A percentile compares a stretch with the other conserved stretches of the same genome.
phyloP scores from a whole-genome alignment of 2,797 vertebrate species.

The Phataginus tetradactyla region DNA sequence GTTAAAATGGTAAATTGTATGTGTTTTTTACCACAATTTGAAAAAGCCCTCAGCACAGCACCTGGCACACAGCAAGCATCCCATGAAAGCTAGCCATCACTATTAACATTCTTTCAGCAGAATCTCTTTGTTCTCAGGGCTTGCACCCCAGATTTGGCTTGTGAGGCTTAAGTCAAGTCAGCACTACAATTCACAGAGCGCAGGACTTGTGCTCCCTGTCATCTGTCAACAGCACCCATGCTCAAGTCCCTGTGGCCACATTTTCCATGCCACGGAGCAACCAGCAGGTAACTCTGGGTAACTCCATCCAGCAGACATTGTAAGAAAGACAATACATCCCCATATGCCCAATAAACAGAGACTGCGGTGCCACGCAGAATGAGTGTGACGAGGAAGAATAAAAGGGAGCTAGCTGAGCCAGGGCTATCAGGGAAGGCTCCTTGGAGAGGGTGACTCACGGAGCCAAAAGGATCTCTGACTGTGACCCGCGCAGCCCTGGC shows the following conservation, averaged over 20 bases:
- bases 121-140: not conserved
- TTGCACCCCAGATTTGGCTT: not conserved
- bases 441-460: not conserved
- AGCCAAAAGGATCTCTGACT: not conserved
- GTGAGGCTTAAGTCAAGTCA: not conserved
- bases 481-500: not conserved
- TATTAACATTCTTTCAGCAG: not conserved
- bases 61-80: not conserved
- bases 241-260: not conserved
- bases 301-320: not conserved
- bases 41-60: not conserved
- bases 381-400: not conserved
- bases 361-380: fast-evolving
- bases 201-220: not conserved
- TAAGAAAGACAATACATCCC: not conserved
- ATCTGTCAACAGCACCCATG: fast-evolving
- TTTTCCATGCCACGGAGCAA: not conserved
- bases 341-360: not conserved
- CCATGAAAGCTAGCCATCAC: not conserved
- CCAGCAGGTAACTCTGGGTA: not conserved
- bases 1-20: not conserved
- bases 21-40: not conserved
- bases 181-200: not conserved
- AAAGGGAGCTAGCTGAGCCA: not conserved
- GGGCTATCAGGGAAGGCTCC: not conserved